Percentiles rank a stretch among this genome's conserved stretches.
phyloP scores from a whole-genome alignment of 2,797 vertebrate species.

The Oreochromis grahami region DNA sequence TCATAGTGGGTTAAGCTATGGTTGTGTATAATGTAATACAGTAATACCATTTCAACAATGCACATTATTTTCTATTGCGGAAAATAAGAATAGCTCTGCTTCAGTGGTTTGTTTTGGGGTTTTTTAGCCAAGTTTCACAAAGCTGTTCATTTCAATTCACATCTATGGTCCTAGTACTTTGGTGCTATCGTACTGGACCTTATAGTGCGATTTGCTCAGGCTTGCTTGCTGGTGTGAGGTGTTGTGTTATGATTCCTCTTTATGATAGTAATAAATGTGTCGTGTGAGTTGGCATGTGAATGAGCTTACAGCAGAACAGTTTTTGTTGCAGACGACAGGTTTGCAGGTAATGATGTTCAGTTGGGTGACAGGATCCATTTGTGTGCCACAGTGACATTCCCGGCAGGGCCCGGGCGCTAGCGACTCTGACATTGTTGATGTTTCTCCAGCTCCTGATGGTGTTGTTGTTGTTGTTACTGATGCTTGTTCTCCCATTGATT shows the following conservation, averaged over 20 bases:
- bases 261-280: background rate
- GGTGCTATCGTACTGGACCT: background rate
- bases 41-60: background rate
- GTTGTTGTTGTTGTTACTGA: too few relatives aligned
- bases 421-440: background rate
- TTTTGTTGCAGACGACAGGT: conserved; percentile 62
- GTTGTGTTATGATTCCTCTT: background rate
- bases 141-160: background rate
- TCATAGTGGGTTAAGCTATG: background rate
- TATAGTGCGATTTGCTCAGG: background rate
- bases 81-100: background rate
- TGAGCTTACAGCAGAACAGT: conserved; percentile 76
- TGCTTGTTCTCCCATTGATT: background rate
- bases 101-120: background rate
- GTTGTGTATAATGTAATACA: too few relatives aligned
- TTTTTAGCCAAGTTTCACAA: too few relatives aligned
- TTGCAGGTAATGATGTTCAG: conserved; percentile 74
- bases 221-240: background rate
- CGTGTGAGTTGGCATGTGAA: background rate
- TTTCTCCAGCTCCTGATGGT: background rate
- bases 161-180: background rate
- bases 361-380: conserved; percentile 50
- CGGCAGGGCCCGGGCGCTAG: conserved; percentile 60
- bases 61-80: background rate
- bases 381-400: conserved; percentile 73